Percentiles rank a stretch among this genome's conserved stretches.
Conservation (phyloP, 2,797 vertebrate genomes). For the Cossypha niveicapilla region DNA sequence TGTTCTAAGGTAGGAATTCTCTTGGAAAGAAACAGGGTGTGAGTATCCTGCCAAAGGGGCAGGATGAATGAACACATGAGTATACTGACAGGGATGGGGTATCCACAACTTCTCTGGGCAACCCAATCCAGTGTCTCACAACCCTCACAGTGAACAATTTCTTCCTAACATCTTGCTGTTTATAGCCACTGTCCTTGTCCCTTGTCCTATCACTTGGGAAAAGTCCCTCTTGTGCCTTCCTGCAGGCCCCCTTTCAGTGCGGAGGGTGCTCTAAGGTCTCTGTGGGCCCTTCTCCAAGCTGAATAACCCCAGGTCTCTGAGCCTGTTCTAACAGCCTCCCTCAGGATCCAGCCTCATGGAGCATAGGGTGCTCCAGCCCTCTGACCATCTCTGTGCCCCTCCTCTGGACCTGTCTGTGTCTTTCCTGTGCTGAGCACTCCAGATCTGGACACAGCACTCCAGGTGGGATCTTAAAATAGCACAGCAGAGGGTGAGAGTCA, state of each 20-base stretch:
- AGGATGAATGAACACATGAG: fast-evolving
- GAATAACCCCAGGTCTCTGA: not conserved
- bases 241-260: not conserved
- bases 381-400: not conserved
- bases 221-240: not conserved
- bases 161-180: not conserved
- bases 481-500: not conserved
- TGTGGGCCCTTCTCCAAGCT: not conserved
- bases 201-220: not conserved
- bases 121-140: not conserved
- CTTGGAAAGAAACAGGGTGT: not conserved
- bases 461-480: not conserved
- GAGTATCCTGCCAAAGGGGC: not conserved
- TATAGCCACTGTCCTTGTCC: not conserved
- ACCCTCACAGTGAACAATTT: not conserved
- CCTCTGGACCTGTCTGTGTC: not conserved
- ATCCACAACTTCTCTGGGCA: not conserved
- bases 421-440: not conserved
- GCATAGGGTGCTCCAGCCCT: not conserved
- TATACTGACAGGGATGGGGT: not conserved
- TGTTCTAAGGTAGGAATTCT: not conserved
- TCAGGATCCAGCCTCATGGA: not conserved
- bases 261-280: not conserved
- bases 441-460: not conserved
- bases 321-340: not conserved